Evolutionary conservation across 2,797 vertebrate genomes (phyloP).

Genomic region (Cryptoprocta ferox): DNA sequence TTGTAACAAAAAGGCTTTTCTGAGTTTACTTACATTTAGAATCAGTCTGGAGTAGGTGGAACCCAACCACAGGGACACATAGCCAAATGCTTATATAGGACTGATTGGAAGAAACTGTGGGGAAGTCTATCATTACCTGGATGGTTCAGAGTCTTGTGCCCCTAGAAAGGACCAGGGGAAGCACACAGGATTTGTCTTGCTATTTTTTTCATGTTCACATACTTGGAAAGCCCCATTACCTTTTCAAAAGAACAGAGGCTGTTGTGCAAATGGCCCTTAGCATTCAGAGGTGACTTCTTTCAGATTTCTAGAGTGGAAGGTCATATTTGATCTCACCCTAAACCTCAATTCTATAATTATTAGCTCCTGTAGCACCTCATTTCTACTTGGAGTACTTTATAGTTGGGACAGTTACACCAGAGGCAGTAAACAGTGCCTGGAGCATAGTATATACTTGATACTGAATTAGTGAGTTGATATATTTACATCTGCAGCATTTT

Average conservation of each 20-base stretch:
- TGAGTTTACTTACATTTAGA: neutral
- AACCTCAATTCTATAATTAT: neutral
- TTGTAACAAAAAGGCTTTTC: neutral
- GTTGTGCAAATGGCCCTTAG: neutral
- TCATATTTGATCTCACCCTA: neutral
- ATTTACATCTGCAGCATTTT: conserved; percentile 14
- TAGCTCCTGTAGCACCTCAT: neutral
- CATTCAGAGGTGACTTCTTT: neutral
- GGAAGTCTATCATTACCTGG: neutral
- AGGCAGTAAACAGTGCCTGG: conserved; percentile 20
- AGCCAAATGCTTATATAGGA: conserved; percentile 20
- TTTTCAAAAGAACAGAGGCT: conserved; percentile 6
- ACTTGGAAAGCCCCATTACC: neutral
- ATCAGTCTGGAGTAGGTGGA: neutral
- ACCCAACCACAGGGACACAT: neutral
- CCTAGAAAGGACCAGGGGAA: neutral
- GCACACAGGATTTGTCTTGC: neutral
- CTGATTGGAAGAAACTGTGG: neutral
- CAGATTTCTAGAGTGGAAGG: neutral
- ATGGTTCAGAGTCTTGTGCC: neutral
- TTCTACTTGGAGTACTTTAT: neutral
- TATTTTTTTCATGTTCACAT: neutral
- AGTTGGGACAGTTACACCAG: neutral
- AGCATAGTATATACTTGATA: neutral
- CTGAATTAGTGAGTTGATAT: neutral